These are phyloP conservation scores for Indri indri DNA, from an alignment of 2,113 vertebrate genomes.

Conservation along the genomic window DNA sequence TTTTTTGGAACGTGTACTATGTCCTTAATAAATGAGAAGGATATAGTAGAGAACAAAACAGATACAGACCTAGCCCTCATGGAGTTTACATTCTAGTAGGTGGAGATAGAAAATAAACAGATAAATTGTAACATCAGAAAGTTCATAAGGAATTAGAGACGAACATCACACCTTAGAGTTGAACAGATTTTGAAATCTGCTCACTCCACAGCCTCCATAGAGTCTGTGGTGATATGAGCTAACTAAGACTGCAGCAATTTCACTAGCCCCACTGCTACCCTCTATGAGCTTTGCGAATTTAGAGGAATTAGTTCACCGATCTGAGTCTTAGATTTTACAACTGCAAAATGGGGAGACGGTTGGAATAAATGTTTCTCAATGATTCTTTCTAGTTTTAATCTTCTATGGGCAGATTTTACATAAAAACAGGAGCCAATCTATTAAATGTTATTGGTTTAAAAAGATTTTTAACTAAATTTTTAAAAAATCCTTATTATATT, in stretches of 20 bases:
- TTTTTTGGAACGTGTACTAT: not conserved
- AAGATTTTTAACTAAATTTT: not conserved
- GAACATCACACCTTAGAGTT: not conserved
- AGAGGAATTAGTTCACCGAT: not conserved
- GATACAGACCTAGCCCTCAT: not conserved
- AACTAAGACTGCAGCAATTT: not conserved
- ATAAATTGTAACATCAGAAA: not conserved
- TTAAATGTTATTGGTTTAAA: not conserved
- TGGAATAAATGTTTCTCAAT: not conserved
- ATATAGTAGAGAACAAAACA: not conserved
- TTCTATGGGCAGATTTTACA: not conserved
- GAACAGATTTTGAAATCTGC: not conserved
- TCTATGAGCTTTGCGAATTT: not conserved
- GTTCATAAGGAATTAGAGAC: not conserved
- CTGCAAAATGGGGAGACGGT: not conserved
- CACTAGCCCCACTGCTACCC: too few species aligned
- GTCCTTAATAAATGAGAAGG: not conserved
- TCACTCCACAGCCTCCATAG: not conserved
- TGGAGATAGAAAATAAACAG: not conserved
- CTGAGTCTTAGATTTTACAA: not conserved
- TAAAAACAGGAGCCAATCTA: not conserved
- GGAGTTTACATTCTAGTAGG: not conserved
- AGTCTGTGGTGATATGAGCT: not conserved
- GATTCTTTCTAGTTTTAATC: not conserved
- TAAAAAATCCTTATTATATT: not conserved